Evolutionary conservation across 2,113 vertebrate genomes (phyloP), one percentile per base, ranked within the genome.

Genomic region (Hippocampus zosterae): DNA sequence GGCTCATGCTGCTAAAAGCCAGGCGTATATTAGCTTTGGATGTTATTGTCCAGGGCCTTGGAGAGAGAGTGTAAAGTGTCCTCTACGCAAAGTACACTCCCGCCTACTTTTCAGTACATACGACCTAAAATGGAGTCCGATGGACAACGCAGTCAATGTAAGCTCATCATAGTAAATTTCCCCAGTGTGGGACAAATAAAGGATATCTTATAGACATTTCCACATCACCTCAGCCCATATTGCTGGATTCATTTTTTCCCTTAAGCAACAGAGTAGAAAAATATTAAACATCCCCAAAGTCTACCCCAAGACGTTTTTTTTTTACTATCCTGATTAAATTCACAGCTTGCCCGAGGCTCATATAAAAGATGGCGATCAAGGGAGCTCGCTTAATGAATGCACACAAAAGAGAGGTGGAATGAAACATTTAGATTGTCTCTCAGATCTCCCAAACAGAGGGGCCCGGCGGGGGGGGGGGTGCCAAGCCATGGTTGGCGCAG

Each of bases 331-430:
- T 88, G 68, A 87, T 57, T 87, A 88, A 84, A 88, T 85, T 84
- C 72, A 79, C 67, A 56, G 62, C 70, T 33, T 42, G 81, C 87
- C 80, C 29, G 68, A 78, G 80, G 78, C 75, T 88, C 87, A 72
- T 79, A 77, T 87, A 87, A 89, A 84, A 90, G 86, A 73, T 87
- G 80, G 73, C 79, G 77, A 87, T 85, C 86, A 88, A 86, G 74
- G 76, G 78, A 81, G 69, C 60, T 71, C 41, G 42, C 74, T 81
- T 68, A 74, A 76, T 75, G 75, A 75, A 62, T 27, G 65, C n/a
- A 46, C 42, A 46, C 52, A 72, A 68, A 68, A 76, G 25, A 8
- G 71, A 67, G 77, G 77, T 76, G 73, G 76, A 77, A 87, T 88
- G 73, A 88, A 89, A 88, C 78, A 85, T 90, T 88, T 69, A 88